Conservation (phyloP, 1,140 invertebrate species). For the Drosophila athabasca region DNA sequence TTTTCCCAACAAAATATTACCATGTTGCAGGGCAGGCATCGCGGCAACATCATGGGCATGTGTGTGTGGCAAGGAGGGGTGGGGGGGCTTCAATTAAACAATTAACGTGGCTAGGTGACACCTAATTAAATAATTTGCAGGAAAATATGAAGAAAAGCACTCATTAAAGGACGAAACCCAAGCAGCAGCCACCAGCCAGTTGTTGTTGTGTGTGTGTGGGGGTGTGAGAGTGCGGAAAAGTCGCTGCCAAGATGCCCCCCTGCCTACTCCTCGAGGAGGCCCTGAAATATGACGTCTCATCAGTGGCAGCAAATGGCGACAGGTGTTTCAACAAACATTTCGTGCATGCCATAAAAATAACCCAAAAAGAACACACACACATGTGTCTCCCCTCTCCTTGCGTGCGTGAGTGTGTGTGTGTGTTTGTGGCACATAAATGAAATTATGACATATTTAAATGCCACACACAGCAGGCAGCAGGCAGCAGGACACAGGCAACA, state of each 20-base stretch:
- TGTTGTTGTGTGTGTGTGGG: too few relatives aligned
- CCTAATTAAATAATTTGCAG: slow-evolving; percentile 77
- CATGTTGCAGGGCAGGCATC: neutral
- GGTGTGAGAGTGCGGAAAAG: neutral
- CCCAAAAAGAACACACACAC: slow-evolving; percentile 19
- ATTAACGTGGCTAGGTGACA: slow-evolving; percentile 73
- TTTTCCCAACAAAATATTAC: slow-evolving; percentile 41
- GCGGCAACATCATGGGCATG: neutral
- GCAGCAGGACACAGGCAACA: slow-evolving; percentile 64
- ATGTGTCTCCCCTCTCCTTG: too few relatives aligned
- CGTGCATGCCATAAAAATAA: slow-evolving; percentile 72
- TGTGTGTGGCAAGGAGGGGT: neutral
- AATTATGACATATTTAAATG: slow-evolving; percentile 80
- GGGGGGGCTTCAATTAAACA: slow-evolving; percentile 61
- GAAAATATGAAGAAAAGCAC: neutral
- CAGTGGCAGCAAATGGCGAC: slow-evolving; percentile 61
- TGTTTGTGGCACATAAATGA: slow-evolving; percentile 58
- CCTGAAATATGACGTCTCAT: slow-evolving; percentile 59
- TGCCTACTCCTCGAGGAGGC: neutral
- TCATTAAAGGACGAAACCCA: slow-evolving; percentile 2
- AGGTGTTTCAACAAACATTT: slow-evolving; percentile 74
- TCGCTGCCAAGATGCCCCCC: slow-evolving; percentile 20
- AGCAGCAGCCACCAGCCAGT: neutral
- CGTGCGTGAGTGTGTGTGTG: too few relatives aligned
- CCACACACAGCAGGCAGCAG: slow-evolving; percentile 68